phyloP scores from a whole-genome alignment of 2,113 vertebrate species.

The Corydoras maculifer region DNA sequence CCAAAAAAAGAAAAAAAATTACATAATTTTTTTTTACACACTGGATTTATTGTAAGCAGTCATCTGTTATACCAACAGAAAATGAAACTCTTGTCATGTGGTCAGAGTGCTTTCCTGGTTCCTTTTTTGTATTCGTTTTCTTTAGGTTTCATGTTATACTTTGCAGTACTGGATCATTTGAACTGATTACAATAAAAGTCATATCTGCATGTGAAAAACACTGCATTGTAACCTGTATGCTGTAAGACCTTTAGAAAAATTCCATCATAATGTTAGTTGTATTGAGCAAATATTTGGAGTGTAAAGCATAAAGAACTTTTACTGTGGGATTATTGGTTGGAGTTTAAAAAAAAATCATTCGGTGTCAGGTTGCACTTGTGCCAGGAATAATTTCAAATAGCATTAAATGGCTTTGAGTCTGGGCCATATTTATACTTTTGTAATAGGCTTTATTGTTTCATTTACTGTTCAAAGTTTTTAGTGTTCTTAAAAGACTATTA shows the following conservation, averaged over 20 bases:
- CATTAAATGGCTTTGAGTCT: neutral
- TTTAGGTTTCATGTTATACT: neutral
- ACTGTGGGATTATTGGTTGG: conserved; percentile 9
- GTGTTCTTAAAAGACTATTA: neutral
- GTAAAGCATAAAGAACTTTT: neutral
- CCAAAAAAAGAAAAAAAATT: too few relatives aligned
- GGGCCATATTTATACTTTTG: neutral
- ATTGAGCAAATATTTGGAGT: neutral
- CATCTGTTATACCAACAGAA: neutral
- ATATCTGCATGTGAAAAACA: neutral
- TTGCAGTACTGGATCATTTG: neutral
- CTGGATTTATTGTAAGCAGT: neutral
- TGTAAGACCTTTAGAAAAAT: neutral
- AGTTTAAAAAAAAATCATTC: neutral
- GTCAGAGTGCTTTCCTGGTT: conserved; percentile 11
- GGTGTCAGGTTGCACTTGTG: conserved; percentile 1
- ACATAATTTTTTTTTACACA: neutral
- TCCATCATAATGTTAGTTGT: neutral
- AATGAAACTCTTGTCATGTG: conserved; percentile 31
- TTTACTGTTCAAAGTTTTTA: neutral
- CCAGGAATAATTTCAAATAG: neutral
- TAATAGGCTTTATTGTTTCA: neutral
- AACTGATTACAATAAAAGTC: too few relatives aligned
- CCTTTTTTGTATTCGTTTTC: conserved; percentile 8
- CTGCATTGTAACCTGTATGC: neutral